Conservation (phyloP, 2,888 invertebrate species). For the Linnaemya vulpina region DNA sequence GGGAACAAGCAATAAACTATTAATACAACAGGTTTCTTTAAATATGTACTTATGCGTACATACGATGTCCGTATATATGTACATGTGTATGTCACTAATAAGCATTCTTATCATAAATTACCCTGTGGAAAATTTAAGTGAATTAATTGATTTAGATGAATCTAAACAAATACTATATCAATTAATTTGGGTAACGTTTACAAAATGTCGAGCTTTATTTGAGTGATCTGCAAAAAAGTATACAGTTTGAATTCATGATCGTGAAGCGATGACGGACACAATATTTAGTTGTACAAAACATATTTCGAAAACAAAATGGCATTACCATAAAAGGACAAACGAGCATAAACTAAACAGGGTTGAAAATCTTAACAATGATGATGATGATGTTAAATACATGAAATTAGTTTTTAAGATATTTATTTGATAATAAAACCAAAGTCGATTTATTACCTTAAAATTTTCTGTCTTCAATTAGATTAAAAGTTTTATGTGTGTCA, state of each 20-base stretch:
- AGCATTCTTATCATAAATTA: too few species aligned
- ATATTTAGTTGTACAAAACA: background rate
- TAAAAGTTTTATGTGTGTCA: too few species aligned
- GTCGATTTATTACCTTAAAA: constrained; percentile 2
- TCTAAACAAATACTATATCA: too few species aligned
- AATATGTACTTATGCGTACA: too few species aligned
- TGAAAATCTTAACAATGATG: background rate
- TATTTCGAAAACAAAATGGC: background rate
- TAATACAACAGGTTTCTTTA: too few species aligned
- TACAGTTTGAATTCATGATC: background rate
- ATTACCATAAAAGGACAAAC: constrained; percentile 14
- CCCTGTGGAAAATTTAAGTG: too few species aligned
- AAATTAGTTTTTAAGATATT: constrained; percentile 13
- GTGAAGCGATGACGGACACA: background rate
- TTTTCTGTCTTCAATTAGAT: background rate
- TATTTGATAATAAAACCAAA: constrained; percentile 13
- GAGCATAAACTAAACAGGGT: constrained; percentile 6
- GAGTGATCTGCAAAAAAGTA: background rate
- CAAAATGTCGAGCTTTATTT: background rate
- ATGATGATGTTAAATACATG: background rate
- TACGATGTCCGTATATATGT: too few species aligned
- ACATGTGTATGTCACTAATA: too few species aligned
- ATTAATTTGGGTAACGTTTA: too few species aligned
- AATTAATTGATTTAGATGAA: too few species aligned
- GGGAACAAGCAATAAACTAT: too few species aligned